These are phyloP conservation scores for Pelochelys cantorii DNA, from an alignment of 2,797 vertebrate species.

Conservation along the genomic window DNA sequence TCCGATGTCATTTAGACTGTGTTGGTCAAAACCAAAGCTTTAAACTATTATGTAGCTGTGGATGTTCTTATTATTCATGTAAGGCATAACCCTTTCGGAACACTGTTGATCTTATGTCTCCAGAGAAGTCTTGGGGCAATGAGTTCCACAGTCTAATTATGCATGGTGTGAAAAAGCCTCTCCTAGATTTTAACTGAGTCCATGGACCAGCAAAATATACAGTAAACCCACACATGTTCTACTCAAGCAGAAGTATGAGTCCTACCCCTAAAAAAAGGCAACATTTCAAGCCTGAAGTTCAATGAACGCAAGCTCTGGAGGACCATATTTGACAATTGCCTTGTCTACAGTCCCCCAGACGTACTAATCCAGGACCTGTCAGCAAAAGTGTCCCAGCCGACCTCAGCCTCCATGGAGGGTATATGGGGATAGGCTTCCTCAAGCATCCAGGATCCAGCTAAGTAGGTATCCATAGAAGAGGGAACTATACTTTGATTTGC, in stretches of 20 bases:
- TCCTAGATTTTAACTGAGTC: neutral
- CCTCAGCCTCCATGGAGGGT: neutral
- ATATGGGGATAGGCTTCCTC: neutral
- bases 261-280: neutral
- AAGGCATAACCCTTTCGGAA: neutral
- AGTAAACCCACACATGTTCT: neutral
- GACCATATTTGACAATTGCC: neutral
- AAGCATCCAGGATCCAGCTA: neutral
- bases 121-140: neutral
- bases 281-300: neutral
- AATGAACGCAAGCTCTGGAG: neutral
- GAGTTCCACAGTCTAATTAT: neutral
- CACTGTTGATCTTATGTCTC: neutral
- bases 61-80: neutral
- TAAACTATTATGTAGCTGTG: neutral
- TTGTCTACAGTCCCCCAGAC: neutral
- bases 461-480: neutral
- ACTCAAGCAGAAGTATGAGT: rapidly evolving
- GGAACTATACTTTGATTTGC: neutral
- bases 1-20: neutral
- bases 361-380: too few species aligned
- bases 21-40: neutral
- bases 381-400: neutral
- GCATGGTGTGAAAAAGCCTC: neutral
- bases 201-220: rapidly evolving